Conservation (phyloP, 2,888 invertebrate genomes). For the Amphipyra tragopoginis region DNA sequence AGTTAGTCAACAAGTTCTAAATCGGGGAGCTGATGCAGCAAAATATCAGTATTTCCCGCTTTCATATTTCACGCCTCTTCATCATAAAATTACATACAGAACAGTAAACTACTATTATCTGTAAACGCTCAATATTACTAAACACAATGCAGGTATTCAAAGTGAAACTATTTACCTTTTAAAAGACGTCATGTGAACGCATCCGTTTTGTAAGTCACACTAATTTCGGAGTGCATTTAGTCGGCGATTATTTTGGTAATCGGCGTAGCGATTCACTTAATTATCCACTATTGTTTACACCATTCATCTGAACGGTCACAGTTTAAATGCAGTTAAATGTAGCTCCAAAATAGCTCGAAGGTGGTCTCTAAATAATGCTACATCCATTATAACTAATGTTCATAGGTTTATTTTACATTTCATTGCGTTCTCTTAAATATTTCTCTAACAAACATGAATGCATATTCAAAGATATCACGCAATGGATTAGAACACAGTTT, state of each 20-base stretch:
- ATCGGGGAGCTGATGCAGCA: too few relatives aligned
- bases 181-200: slow-evolving; percentile 70
- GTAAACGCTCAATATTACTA: background rate
- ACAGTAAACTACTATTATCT: background rate
- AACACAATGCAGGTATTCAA: slow-evolving; percentile 2
- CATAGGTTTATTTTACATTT: slow-evolving; percentile 17
- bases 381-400: slow-evolving; percentile 27
- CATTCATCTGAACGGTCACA: slow-evolving; percentile 68
- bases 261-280: slow-evolving; percentile 77
- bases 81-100: too few relatives aligned
- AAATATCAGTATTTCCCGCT: too few relatives aligned
- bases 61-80: too few relatives aligned
- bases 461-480: background rate
- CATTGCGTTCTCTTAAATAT: slow-evolving; percentile 21
- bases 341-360: slow-evolving; percentile 70
- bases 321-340: slow-evolving; percentile 75
- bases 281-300: slow-evolving; percentile 79
- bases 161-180: slow-evolving; percentile 6
- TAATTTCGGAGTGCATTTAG: slow-evolving; percentile 80
- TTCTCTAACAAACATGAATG: background rate
- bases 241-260: slow-evolving; percentile 77
- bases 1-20: too few relatives aligned
- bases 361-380: slow-evolving; percentile 61
- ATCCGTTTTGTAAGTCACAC: slow-evolving; percentile 68
- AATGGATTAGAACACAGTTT: slow-evolving; percentile 36